phyloP scores from a whole-genome alignment of 2,797 vertebrate species.

The Huso huso region DNA sequence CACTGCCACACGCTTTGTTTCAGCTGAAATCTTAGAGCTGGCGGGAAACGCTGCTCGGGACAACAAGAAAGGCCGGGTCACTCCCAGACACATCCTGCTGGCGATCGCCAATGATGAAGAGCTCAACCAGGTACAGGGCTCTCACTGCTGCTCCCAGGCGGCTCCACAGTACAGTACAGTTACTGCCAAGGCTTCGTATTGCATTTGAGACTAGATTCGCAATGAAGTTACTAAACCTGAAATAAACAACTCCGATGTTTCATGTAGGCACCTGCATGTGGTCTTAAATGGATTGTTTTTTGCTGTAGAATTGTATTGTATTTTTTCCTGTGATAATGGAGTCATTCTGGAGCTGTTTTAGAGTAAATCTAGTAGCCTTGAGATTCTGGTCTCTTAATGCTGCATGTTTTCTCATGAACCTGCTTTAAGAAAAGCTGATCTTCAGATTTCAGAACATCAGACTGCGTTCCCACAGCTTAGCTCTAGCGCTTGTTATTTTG shows the following conservation, averaged over 20 bases:
- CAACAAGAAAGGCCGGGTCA: constrained; percentile 97
- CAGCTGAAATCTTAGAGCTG: constrained; percentile 95
- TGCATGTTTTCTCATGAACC: too few relatives aligned
- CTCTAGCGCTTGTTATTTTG: too few relatives aligned
- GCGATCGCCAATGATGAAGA: constrained; percentile 96
- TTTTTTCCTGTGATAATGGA: neutral
- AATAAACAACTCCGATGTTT: too few relatives aligned
- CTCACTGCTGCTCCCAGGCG: neutral
- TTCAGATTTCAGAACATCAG: too few relatives aligned
- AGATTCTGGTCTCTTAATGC: too few relatives aligned
- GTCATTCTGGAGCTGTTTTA: too few relatives aligned
- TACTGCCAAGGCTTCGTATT: neutral
- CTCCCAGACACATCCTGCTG: constrained; percentile 81
- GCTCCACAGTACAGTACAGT: too few relatives aligned
- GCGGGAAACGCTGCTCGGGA: constrained; percentile 96
- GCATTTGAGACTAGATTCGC: neutral
- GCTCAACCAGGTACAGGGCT: constrained; percentile 79
- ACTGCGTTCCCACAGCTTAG: too few relatives aligned
- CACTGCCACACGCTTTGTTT: constrained; percentile 6
- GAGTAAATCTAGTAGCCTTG: too few relatives aligned
- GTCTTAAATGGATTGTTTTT: neutral
- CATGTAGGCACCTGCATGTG: constrained; percentile 1
- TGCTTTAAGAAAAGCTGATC: too few relatives aligned
- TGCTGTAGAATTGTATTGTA: neutral
- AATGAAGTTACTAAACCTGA: too few relatives aligned